Evolutionary conservation across 1,140 invertebrate genomes (phyloP).

Genomic region (Tribolium castaneum): DNA sequence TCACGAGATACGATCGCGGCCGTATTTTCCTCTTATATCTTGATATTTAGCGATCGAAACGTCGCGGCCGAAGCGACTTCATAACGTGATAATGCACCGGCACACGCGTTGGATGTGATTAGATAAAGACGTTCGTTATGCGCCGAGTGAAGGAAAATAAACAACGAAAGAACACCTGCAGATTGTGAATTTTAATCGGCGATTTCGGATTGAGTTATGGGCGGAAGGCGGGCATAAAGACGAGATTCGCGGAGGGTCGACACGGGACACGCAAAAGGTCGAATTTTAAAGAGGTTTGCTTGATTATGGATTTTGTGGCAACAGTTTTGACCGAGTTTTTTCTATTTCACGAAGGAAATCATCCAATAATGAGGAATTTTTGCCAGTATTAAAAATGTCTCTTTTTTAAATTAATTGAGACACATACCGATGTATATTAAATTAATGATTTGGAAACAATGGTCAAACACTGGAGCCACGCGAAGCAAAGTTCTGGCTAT

Average conservation of each 20-base stretch:
- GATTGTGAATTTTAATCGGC: slow-evolving; percentile 24
- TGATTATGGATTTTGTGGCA: too few relatives aligned
- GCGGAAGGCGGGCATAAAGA: neutral
- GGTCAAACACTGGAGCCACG: too few relatives aligned
- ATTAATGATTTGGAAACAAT: too few relatives aligned
- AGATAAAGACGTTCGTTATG: slow-evolving; percentile 31
- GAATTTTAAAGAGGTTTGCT: neutral
- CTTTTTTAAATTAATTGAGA: too few relatives aligned
- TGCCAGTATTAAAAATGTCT: too few relatives aligned
- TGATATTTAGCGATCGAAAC: slow-evolving; percentile 35
- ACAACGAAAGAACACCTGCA: slow-evolving; percentile 16
- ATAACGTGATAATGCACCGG: slow-evolving; percentile 32
- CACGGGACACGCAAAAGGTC: neutral
- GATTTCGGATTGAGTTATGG: slow-evolving; percentile 12
- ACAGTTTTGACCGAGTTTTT: too few relatives aligned
- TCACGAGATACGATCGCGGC: slow-evolving; percentile 19
- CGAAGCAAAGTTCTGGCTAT: too few relatives aligned
- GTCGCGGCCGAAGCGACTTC: neutral
- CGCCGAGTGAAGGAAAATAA: neutral
- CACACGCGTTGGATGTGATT: slow-evolving; percentile 4
- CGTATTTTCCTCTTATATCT: slow-evolving; percentile 26
- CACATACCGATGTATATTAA: too few relatives aligned
- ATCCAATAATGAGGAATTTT: too few relatives aligned
- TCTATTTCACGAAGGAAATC: too few relatives aligned
- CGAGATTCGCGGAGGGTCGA: neutral